phyloP scores from a whole-genome alignment of 2,797 vertebrate species.

The Anolis apletophallus region DNA sequence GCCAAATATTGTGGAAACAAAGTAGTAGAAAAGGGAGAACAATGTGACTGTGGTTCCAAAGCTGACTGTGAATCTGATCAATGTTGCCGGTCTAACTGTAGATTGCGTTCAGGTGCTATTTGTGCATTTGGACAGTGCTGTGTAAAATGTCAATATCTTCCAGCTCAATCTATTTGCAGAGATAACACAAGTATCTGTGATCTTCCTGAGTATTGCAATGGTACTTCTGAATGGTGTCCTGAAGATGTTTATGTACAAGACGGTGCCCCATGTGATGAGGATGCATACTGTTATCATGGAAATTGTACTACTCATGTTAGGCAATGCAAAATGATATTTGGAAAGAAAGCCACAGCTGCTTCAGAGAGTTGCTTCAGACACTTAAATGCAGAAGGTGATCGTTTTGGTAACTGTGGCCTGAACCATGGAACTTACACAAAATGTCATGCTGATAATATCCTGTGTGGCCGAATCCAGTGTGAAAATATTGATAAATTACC shows the following conservation, averaged over 20 bases:
- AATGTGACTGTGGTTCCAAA: conserved; percentile 66
- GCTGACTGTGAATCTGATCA: conserved; percentile 51
- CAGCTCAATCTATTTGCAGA: neutral
- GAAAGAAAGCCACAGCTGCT: conserved; percentile 45
- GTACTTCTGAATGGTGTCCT: conserved; percentile 53
- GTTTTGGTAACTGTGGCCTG: conserved; percentile 68
- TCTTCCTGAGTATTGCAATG: conserved; percentile 69
- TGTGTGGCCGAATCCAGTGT: conserved; percentile 67
- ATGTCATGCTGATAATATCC: conserved; percentile 41
- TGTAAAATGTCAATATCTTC: conserved; percentile 24
- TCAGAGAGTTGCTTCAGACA: conserved; percentile 36
- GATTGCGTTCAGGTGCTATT: neutral
- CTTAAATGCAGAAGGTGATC: conserved; percentile 49
- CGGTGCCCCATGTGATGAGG: conserved; percentile 32
- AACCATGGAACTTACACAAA: conserved; percentile 56
- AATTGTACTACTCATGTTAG: conserved; percentile 44
- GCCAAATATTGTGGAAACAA: conserved; percentile 59
- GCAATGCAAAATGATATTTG: conserved; percentile 68
- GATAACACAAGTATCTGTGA: neutral
- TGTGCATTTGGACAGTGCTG: conserved; percentile 48
- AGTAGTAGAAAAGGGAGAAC: conserved; percentile 54
- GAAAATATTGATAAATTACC: conserved; percentile 41
- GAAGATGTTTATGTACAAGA: conserved; percentile 53
- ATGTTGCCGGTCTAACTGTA: conserved; percentile 50
- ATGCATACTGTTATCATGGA: conserved; percentile 52